Evolutionary conservation across 2,113 vertebrate genomes (phyloP).

Genomic region (Microtus richardsoni): DNA sequence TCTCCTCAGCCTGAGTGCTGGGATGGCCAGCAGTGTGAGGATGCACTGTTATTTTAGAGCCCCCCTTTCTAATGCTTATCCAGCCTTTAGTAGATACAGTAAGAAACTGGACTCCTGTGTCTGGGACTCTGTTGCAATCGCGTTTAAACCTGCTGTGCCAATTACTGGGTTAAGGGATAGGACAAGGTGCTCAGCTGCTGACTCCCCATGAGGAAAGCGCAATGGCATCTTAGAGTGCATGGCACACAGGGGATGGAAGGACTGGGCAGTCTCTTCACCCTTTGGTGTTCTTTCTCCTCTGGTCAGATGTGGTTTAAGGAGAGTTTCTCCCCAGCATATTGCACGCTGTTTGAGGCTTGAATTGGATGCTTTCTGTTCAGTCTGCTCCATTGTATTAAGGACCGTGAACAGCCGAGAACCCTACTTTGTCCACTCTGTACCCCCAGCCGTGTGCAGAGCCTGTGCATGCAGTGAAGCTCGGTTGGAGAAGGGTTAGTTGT

Average conservation of each 20-base stretch:
- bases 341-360: rapidly evolving
- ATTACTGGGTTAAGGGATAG: background rate
- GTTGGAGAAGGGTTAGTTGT: background rate
- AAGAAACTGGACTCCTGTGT: background rate
- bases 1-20: too few relatives aligned
- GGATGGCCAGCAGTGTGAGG: too few relatives aligned
- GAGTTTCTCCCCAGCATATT: background rate
- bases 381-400: background rate
- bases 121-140: background rate
- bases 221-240: too few relatives aligned
- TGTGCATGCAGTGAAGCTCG: rapidly evolving
- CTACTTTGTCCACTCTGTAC: rapidly evolving
- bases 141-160: background rate
- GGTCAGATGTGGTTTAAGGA: background rate
- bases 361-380: background rate
- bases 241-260: rapidly evolving
- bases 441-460: background rate
- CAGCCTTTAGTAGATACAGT: background rate
- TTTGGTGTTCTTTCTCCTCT: background rate
- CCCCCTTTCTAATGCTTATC: background rate
- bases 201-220: background rate
- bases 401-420: background rate
- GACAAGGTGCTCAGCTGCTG: background rate
- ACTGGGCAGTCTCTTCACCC: background rate
- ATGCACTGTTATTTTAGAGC: background rate